phyloP scores from a whole-genome alignment of 2,797 vertebrate species.

The Phrynocephalus guinanensis region DNA sequence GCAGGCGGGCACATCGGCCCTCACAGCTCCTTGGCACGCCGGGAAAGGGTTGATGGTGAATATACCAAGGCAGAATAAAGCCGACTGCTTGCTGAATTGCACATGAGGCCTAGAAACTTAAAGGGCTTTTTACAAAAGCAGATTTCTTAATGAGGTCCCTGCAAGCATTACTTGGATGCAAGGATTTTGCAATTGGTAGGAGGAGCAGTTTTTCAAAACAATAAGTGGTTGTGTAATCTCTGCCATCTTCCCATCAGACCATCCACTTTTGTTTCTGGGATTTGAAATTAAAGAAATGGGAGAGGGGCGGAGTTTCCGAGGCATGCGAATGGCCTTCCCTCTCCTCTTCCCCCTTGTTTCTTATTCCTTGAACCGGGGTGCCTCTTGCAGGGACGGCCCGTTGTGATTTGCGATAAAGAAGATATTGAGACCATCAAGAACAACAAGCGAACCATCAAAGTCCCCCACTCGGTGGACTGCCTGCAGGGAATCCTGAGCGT shows the following conservation, averaged over 20 bases:
- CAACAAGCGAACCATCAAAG: constrained; percentile 93
- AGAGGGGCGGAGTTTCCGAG: neutral
- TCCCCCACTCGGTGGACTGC: constrained; percentile 96
- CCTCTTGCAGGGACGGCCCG: constrained; percentile 88
- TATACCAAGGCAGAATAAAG: neutral
- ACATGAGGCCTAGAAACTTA: neutral
- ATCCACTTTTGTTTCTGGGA: neutral
- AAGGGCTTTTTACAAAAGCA: neutral
- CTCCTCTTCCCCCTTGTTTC: neutral
- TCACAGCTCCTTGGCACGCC: neutral
- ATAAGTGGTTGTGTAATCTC: too few relatives aligned
- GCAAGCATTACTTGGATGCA: too few relatives aligned
- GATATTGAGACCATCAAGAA: constrained; percentile 94
- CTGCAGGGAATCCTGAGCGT: constrained; percentile 97
- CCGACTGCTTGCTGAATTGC: neutral
- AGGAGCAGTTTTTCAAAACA: too few relatives aligned
- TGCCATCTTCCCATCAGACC: too few relatives aligned
- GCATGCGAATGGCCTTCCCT: neutral
- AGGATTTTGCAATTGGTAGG: too few relatives aligned
- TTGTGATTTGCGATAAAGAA: constrained; percentile 95
- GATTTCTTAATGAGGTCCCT: neutral
- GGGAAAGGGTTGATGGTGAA: neutral
- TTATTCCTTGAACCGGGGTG: neutral
- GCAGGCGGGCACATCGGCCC: neutral
- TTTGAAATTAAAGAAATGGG: neutral